Conservation (phyloP, 2,113 vertebrate species). For the Vireo altiloquus region DNA sequence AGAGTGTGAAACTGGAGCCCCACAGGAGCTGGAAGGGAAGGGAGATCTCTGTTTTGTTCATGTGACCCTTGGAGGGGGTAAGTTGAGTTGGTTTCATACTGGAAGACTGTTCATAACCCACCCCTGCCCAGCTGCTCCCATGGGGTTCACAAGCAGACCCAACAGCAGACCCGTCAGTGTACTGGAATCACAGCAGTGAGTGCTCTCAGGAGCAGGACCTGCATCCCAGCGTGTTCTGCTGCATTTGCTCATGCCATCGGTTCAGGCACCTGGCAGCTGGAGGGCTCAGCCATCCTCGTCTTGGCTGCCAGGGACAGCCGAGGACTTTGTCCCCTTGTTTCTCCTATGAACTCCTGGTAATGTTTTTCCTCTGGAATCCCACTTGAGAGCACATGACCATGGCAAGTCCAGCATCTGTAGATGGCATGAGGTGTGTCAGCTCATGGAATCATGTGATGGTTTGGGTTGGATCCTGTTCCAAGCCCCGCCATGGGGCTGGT, state of each 20-base stretch:
- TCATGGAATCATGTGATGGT: background rate
- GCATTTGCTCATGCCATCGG: background rate
- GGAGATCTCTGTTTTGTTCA: background rate
- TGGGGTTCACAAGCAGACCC: background rate
- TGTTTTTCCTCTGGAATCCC: background rate
- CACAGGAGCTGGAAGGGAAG: background rate
- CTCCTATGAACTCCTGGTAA: background rate
- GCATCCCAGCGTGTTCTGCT: background rate
- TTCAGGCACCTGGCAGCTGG: background rate
- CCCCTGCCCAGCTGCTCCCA: background rate
- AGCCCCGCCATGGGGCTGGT: background rate
- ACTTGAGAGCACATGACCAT: accelerated
- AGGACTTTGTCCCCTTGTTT: background rate
- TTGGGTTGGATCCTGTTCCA: background rate
- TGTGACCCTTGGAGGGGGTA: background rate
- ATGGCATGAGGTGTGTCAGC: accelerated
- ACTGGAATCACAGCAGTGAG: background rate
- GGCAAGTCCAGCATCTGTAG: accelerated
- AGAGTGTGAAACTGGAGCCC: background rate
- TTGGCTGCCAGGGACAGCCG: background rate
- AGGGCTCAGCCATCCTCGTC: background rate
- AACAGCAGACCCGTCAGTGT: background rate
- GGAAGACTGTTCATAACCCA: background rate
- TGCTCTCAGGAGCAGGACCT: background rate
- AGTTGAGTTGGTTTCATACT: background rate